These are phyloP conservation scores for Porphyrio hochstetteri DNA, from an alignment of 2,113 vertebrate species.

Conservation along the genomic window DNA sequence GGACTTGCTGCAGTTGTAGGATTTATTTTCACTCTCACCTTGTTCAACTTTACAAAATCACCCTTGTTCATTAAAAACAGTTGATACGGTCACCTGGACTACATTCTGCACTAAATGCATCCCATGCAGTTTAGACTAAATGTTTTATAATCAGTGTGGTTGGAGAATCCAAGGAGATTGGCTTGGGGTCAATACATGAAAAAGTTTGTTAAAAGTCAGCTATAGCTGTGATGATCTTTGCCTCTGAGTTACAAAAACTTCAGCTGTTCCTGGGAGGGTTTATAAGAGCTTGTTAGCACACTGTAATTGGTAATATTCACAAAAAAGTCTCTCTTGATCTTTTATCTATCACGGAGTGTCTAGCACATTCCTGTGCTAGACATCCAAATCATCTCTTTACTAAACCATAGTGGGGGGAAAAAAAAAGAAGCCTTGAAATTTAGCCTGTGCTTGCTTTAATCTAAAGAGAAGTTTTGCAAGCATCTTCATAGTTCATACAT, in stretches of 20 bases:
- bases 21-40: neutral
- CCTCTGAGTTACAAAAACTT: constrained; percentile 7
- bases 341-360: neutral
- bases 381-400: constrained; percentile 9
- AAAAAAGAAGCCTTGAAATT: constrained; percentile 44
- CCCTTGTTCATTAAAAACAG: neutral
- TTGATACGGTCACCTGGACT: neutral
- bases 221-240: neutral
- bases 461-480: constrained; percentile 36
- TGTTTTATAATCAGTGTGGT: neutral
- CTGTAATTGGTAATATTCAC: constrained; percentile 23
- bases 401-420: neutral
- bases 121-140: neutral
- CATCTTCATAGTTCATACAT: neutral
- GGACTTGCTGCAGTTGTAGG: neutral
- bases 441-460: constrained; percentile 17
- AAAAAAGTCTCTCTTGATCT: neutral
- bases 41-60: neutral
- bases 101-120: neutral
- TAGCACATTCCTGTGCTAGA: constrained; percentile 38
- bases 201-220: neutral
- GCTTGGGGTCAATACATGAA: neutral
- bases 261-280: neutral
- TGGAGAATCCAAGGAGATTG: neutral
- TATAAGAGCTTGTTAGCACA: constrained; percentile 21